Conservation (phyloP, 2,113 vertebrate species). For the Ptyas mucosa region DNA sequence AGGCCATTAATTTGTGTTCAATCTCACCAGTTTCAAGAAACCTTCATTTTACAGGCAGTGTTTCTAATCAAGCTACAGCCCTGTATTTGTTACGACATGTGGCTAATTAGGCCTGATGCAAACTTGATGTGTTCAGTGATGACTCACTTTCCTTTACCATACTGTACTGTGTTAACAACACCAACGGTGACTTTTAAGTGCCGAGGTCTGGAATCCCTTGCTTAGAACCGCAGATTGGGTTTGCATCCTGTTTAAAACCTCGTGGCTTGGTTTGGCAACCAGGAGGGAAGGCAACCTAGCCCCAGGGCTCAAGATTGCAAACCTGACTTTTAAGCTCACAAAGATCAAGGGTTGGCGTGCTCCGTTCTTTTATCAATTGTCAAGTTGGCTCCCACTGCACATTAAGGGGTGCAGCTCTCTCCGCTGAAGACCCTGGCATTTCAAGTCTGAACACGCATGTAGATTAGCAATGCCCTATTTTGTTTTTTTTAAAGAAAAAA, state of each 20-base stretch:
- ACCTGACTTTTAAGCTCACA: not conserved
- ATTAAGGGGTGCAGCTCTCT: constrained; percentile 10
- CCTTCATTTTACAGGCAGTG: not conserved
- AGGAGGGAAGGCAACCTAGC: not conserved
- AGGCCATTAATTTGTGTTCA: not conserved
- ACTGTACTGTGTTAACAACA: not conserved
- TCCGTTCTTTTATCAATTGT: not conserved
- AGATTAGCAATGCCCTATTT: constrained; percentile 39
- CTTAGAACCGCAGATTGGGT: not conserved
- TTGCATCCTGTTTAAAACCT: not conserved
- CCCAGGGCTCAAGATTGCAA: not conserved
- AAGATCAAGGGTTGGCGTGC: not conserved
- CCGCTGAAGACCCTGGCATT: constrained; percentile 29
- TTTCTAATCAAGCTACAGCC: not conserved
- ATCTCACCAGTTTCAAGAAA: not conserved
- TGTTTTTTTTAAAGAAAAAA: constrained; percentile 27
- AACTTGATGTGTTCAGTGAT: not conserved
- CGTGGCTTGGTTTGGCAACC: not conserved
- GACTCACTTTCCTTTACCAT: not conserved
- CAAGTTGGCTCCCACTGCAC: constrained; percentile 31
- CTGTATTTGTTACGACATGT: not conserved
- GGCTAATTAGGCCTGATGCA: not conserved
- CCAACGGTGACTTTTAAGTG: not conserved
- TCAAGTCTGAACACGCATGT: constrained; percentile 33
- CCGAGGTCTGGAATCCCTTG: not conserved